Evolutionary conservation across 2,113 vertebrate species (phyloP).

Genomic region (Peromyscus californicus): DNA sequence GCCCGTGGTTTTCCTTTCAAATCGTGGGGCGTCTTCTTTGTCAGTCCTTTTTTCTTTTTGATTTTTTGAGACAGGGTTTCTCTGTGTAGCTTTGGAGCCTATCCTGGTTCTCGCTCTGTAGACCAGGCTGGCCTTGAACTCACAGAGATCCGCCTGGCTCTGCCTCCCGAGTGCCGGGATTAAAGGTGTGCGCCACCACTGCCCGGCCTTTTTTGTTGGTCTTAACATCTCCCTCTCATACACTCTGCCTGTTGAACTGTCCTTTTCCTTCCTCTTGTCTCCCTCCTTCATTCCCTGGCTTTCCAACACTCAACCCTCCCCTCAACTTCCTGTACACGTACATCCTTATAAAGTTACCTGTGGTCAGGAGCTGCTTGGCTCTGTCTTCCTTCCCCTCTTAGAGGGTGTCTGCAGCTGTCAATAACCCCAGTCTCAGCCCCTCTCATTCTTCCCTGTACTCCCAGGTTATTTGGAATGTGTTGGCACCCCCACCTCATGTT

Average conservation of each 20-base stretch:
- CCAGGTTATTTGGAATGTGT: neutral
- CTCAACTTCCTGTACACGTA: neutral
- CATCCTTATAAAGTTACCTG: neutral
- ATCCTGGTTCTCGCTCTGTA: too few relatives aligned
- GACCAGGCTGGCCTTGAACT: too few relatives aligned
- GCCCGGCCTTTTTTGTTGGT: neutral
- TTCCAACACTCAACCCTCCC: too few relatives aligned
- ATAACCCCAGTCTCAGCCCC: neutral
- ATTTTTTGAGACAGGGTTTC: too few relatives aligned
- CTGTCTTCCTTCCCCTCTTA: neutral
- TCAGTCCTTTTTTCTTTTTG: too few relatives aligned
- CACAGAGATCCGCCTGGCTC: too few relatives aligned
- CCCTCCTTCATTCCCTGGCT: neutral
- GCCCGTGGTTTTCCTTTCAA: conserved; percentile 24
- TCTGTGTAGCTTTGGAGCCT: too few relatives aligned
- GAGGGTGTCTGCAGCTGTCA: neutral
- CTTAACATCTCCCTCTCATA: neutral
- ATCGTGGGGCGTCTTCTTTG: neutral
- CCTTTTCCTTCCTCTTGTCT: neutral
- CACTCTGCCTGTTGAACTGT: neutral
- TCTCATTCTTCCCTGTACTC: neutral
- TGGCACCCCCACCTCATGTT: neutral
- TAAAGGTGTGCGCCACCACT: too few relatives aligned
- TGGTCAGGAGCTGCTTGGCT: neutral
- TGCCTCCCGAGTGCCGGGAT: too few relatives aligned